Percentiles rank a stretch among this genome's conserved stretches.
phyloP scores from a whole-genome alignment of 2,888 invertebrate genomes.

The Synergus itoensis region DNA sequence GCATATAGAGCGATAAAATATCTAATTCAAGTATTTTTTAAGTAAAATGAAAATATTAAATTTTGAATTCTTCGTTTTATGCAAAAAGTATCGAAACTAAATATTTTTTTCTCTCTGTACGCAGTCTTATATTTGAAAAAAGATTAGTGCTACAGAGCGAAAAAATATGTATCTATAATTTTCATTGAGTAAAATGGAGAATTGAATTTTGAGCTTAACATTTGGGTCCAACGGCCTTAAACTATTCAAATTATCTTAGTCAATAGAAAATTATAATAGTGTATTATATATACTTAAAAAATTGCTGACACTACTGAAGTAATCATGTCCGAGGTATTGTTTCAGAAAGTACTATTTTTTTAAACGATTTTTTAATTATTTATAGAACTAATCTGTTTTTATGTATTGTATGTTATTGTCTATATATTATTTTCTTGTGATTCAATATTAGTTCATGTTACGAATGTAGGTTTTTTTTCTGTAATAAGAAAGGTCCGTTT shows the following conservation, averaged over 20 bases:
- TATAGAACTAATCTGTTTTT: neutral
- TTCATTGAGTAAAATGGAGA: no score
- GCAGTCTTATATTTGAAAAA: no score
- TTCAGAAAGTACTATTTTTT: neutral
- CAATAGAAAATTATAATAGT: neutral
- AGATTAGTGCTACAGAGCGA: no score
- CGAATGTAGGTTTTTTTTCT: neutral
- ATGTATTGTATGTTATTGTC: neutral
- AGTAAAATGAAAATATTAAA: no score
- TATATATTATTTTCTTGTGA: neutral
- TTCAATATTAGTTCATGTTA: neutral
- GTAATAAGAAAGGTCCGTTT: neutral
- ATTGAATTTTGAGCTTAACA: no score
- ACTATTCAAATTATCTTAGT: neutral
- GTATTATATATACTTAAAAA: neutral
- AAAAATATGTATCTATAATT: no score
- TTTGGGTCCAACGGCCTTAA: no score
- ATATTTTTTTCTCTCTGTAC: no score
- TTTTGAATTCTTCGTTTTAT: no score
- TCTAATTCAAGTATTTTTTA: no score
- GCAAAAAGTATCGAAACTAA: no score
- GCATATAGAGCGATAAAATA: no score
- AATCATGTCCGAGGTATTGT: neutral
- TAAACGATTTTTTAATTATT: neutral
- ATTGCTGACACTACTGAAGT: neutral